A percentile compares a stretch with the other conserved stretches of the same genome.
These are phyloP conservation scores for Nowickia ferox DNA, from an alignment of 2,888 invertebrate genomes.

Conservation along the genomic window DNA sequence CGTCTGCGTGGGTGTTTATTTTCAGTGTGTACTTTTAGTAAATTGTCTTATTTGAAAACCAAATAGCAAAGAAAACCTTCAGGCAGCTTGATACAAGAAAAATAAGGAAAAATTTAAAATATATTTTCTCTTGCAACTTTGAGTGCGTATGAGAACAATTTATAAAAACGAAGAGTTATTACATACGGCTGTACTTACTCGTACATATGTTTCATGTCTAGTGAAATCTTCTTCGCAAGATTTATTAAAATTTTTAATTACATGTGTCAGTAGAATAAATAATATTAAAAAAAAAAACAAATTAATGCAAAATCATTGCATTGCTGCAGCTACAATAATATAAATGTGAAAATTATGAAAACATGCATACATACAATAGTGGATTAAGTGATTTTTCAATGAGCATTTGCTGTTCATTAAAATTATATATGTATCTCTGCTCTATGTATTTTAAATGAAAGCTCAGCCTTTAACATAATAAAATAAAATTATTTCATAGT, in stretches of 20 bases:
- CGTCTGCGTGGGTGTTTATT: background rate
- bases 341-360: slow-evolving; percentile 21
- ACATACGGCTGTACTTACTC: too few relatives aligned
- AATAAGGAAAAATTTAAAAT: background rate
- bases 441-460: slow-evolving; percentile 1
- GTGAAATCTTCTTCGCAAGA: too few relatives aligned
- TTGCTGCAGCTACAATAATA: too few relatives aligned
- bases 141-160: background rate
- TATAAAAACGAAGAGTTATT: too few relatives aligned
- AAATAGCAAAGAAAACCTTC: background rate
- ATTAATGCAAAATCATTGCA: background rate
- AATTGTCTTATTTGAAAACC: background rate
- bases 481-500: background rate
- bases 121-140: background rate
- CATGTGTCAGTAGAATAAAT: background rate
- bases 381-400: slow-evolving; percentile 20
- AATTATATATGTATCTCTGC: background rate
- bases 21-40: background rate
- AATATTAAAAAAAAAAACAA: background rate
- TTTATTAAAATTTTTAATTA: too few relatives aligned
- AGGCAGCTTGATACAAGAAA: background rate
- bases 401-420: background rate
- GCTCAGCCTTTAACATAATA: background rate
- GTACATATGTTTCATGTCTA: too few relatives aligned
- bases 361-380: background rate